These are phyloP conservation scores for Yoshiicerus persimilis DNA, from an alignment of 1,140 invertebrate species.

Conservation along the genomic window DNA sequence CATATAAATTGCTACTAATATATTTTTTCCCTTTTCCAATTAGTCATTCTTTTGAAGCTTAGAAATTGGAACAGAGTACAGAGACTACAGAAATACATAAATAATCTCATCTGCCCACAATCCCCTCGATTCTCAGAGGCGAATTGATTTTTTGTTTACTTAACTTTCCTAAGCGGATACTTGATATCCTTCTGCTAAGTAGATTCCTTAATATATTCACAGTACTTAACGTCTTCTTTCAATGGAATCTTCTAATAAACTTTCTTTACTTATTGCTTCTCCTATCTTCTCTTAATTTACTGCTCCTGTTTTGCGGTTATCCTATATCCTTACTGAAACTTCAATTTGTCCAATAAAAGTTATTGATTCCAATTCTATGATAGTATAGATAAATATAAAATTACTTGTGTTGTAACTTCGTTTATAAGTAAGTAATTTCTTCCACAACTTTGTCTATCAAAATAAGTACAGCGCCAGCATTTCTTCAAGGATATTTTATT, in stretches of 20 bases:
- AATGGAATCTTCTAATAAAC: neutral
- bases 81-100: constrained; percentile 7
- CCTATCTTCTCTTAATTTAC: too few species aligned
- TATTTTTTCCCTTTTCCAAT: neutral
- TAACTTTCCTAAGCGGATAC: neutral
- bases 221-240: neutral
- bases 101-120: neutral
- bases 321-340: too few species aligned
- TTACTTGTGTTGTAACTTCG: too few species aligned
- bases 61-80: neutral
- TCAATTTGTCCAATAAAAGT: too few species aligned
- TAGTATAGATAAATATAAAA: too few species aligned
- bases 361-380: too few species aligned
- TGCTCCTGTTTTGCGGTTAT: too few species aligned
- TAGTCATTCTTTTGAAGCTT: constrained; percentile 1
- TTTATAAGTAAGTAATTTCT: too few species aligned
- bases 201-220: neutral
- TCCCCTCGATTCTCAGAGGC: neutral
- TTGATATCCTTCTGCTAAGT: neutral
- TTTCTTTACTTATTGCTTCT: neutral
- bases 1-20: neutral
- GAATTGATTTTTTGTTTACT: neutral
- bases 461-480: too few species aligned
- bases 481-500: too few species aligned
- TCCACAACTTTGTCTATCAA: too few species aligned